These are phyloP conservation scores for Malaclemys terrapin DNA, from an alignment of 2,113 vertebrate species.

Conservation along the genomic window DNA sequence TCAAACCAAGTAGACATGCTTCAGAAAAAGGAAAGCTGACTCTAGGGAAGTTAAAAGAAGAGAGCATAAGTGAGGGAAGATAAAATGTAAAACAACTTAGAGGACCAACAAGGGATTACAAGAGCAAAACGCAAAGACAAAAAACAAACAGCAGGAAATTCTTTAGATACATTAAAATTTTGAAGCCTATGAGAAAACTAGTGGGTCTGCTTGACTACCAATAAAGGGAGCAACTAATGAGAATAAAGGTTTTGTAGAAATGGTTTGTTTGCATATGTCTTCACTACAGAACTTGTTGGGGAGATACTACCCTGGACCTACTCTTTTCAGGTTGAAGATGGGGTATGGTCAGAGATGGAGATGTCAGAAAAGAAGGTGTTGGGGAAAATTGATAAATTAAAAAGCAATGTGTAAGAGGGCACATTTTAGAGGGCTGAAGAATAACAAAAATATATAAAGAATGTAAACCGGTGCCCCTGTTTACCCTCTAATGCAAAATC, in stretches of 20 bases:
- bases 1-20: not conserved
- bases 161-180: not conserved
- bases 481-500: not conserved
- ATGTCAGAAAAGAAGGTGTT: not conserved
- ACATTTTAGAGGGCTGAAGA: not conserved
- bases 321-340: not conserved
- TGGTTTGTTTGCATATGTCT: not conserved
- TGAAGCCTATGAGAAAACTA: not conserved
- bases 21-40: constrained; percentile 9
- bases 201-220: not conserved
- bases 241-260: not conserved
- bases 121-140: not conserved
- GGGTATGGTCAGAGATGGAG: not conserved
- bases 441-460: not conserved
- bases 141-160: not conserved
- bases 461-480: not conserved
- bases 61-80: not conserved
- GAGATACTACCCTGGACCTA: not conserved
- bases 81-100: constrained; percentile 12
- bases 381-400: not conserved
- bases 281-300: not conserved
- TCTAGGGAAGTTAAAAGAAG: not conserved
- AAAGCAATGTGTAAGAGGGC: not conserved
- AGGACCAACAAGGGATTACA: not conserved
- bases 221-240: accelerated